A percentile compares a stretch with the other conserved stretches of the same genome.
phyloP scores from a whole-genome alignment of 2,888 invertebrate species.

The Stenoptilia bipunctidactyla region DNA sequence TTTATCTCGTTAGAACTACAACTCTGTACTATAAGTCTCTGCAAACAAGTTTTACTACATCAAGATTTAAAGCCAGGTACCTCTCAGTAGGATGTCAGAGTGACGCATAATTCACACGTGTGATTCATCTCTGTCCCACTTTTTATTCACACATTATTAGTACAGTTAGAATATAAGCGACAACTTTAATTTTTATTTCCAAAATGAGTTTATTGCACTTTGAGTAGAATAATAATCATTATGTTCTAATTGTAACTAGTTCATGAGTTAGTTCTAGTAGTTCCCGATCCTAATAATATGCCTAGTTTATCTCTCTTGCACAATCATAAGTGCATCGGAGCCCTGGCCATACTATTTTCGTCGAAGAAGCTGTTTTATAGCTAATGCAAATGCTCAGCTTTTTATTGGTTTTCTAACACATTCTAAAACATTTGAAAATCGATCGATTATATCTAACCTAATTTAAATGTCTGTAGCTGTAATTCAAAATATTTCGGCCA shows the following conservation, averaged over 20 bases:
- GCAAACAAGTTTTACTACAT: no score
- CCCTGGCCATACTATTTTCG: conserved; percentile 35
- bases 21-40: no score
- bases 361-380: conserved; percentile 34
- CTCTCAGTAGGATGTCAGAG: neutral
- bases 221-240: no score
- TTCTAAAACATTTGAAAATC: neutral
- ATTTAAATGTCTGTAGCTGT: no score
- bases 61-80: no score
- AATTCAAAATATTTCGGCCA: neutral
- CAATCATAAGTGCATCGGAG: conserved; percentile 35
- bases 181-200: no score
- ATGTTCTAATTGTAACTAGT: neutral
- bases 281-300: neutral
- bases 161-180: neutral
- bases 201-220: no score
- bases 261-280: neutral
- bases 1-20: no score
- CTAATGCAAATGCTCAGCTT: neutral
- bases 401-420: neutral
- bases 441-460: no score
- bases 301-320: conserved; percentile 24
- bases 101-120: neutral
- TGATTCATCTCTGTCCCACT: neutral
- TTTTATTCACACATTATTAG: neutral